Evolutionary conservation across 2,797 vertebrate genomes (phyloP).

Genomic region (Todus mexicanus): DNA sequence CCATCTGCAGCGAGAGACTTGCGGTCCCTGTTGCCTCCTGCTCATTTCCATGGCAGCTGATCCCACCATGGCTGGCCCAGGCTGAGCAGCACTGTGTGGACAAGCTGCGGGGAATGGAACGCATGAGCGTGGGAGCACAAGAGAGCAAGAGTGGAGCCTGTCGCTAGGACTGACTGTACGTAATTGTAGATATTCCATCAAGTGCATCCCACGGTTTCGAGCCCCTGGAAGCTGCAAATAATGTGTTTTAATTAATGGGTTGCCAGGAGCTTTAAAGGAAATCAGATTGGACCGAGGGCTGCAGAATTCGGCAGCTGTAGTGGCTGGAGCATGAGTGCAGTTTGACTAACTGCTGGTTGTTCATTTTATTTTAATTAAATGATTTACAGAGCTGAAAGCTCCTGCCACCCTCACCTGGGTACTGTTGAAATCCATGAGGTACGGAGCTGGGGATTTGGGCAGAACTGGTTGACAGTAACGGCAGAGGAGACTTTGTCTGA

Average conservation of each 20-base stretch:
- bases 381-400: not conserved
- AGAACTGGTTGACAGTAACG: not conserved
- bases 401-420: not conserved
- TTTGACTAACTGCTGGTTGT: conserved; percentile 6
- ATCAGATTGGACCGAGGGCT: not conserved
- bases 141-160: conserved; percentile 35
- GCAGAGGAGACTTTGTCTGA: not conserved
- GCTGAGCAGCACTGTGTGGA: not conserved
- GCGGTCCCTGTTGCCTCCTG: conserved; percentile 7
- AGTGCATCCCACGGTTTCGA: conserved; percentile 51
- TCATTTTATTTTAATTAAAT: conserved; percentile 27
- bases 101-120: not conserved
- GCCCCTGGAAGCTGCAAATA: conserved; percentile 60
- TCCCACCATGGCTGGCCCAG: not conserved
- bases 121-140: conserved; percentile 32
- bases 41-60: conserved; percentile 63
- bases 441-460: not conserved
- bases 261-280: conserved; percentile 55
- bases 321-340: not conserved
- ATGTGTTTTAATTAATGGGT: conserved; percentile 56
- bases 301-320: not conserved
- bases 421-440: not conserved
- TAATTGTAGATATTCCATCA: conserved; percentile 57
- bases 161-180: not conserved
- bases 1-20: not conserved